phyloP scores from a whole-genome alignment of 2,113 vertebrate species.

The Heterochromis multidens region DNA sequence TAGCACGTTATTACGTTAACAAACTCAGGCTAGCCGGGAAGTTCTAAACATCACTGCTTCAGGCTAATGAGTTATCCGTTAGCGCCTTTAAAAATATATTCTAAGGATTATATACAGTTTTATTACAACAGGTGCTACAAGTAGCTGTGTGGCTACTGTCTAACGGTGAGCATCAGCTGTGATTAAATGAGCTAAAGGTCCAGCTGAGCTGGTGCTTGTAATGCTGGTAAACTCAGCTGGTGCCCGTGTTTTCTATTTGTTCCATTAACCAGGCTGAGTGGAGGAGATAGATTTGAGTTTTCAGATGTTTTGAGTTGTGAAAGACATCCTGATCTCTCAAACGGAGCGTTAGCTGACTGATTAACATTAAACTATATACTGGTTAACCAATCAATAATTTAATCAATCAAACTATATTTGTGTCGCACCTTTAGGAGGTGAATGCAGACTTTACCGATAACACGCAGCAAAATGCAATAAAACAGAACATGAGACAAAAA shows the following conservation, averaged over 20 bases:
- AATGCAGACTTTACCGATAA: not conserved
- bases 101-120: not conserved
- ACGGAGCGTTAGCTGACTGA: not conserved
- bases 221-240: not conserved
- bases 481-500: not conserved
- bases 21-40: not conserved
- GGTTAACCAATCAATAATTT: not conserved
- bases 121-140: not conserved
- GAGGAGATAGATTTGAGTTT: not conserved
- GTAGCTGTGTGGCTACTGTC: not conserved
- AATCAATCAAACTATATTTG: not conserved
- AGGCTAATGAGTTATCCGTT: not conserved
- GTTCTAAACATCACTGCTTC: not conserved
- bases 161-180: not conserved
- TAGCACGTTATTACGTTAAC: slow-evolving; percentile 9
- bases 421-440: not conserved
- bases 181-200: not conserved
- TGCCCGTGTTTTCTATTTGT: not conserved
- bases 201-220: not conserved
- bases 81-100: not conserved
- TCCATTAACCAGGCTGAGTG: not conserved
- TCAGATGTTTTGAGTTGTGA: not conserved
- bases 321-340: not conserved
- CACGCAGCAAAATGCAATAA: not conserved
- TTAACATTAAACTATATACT: not conserved